Conservation (phyloP, 2,888 invertebrate species). For the Drosophila rubida region DNA sequence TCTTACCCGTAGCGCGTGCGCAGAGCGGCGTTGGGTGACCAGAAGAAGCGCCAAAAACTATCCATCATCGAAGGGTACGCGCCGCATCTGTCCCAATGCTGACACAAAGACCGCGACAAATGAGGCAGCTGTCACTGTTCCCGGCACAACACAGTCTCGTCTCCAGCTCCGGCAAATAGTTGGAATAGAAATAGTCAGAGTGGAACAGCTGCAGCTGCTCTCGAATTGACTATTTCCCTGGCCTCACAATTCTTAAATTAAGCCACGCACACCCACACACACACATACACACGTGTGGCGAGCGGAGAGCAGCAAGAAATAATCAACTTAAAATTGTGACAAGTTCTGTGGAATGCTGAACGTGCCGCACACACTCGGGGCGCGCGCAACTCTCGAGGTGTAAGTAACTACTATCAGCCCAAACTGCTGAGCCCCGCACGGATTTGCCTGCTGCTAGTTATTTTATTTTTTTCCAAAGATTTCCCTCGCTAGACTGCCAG, state of each 20-base stretch:
- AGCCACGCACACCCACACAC: conserved; percentile 13
- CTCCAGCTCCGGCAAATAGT: conserved; percentile 33
- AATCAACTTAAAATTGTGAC: conserved; percentile 42
- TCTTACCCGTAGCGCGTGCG: conserved; percentile 76
- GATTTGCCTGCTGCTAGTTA: conserved; percentile 38
- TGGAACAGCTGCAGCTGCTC: neutral
- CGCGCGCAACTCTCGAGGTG: conserved; percentile 67
- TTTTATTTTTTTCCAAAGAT: conserved; percentile 51
- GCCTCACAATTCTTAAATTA: conserved; percentile 47
- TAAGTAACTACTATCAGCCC: conserved; percentile 43
- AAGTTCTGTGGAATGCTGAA: conserved; percentile 26
- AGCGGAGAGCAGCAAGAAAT: neutral
- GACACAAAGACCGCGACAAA: conserved; percentile 4
- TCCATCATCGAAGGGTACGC: conserved; percentile 59
- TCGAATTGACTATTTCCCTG: conserved; percentile 12
- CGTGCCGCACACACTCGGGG: conserved; percentile 29
- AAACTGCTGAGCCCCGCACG: conserved; percentile 50
- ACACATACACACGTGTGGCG: too few relatives aligned
- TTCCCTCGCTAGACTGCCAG: conserved; percentile 28
- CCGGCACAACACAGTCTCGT: neutral
- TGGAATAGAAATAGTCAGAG: neutral
- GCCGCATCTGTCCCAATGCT: conserved; percentile 23
- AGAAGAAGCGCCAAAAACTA: conserved; percentile 71
- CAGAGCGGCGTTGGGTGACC: conserved; percentile 53
- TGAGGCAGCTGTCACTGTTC: conserved; percentile 13